Evolutionary conservation across 2,113 vertebrate genomes (phyloP), one percentile per base, ranked within the genome.

Genomic region (Nothobranchius furzeri): DNA sequence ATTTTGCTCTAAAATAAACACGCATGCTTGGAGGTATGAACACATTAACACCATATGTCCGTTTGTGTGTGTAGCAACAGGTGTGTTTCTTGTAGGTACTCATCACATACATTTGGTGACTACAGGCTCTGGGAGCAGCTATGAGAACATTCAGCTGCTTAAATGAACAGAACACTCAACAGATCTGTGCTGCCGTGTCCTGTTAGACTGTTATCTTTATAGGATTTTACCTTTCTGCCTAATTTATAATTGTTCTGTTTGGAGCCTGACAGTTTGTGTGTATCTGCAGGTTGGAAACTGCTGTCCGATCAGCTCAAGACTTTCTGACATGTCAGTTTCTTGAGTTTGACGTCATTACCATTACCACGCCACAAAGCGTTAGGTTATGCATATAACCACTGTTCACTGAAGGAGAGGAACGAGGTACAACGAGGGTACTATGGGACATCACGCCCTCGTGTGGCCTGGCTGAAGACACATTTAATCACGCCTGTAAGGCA

Each of bases 251-350:
- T 55, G 52, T 36, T 55, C 12, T 17, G 15, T 49, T n/a, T 24
- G 60, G 35, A 13, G 30, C 43, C 43, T 60, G 13, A 54, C 12
- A 14, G 52, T 35, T 25, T 53, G 51, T 30, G 24, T 53, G 24
- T 24, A 53, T 24, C 54, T 11, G 2, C 12, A 68, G 75, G 79
- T 84, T 89, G 81, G 83, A 81, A 87, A 87, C 81, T 81, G 79
- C 51, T 69, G 64, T 35, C 70, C 54, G 60, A n/a, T 60, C 47
- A 73, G 70, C 67, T 60, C 7, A 17, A 70, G 79, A 76, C 68
- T 67, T 43, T 65, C 9, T n/a, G 50, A 65, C 81, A 83, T 83
- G 81, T 82, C 65, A 66, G 81, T 77, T 68, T 65, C 65, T 30
- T 36, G 24, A 70, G 53, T 64, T 59, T 60, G 73, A 80, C 80